These are phyloP conservation scores for Clistopyga incitator DNA, from an alignment of 2,888 invertebrate species.

Conservation along the genomic window DNA sequence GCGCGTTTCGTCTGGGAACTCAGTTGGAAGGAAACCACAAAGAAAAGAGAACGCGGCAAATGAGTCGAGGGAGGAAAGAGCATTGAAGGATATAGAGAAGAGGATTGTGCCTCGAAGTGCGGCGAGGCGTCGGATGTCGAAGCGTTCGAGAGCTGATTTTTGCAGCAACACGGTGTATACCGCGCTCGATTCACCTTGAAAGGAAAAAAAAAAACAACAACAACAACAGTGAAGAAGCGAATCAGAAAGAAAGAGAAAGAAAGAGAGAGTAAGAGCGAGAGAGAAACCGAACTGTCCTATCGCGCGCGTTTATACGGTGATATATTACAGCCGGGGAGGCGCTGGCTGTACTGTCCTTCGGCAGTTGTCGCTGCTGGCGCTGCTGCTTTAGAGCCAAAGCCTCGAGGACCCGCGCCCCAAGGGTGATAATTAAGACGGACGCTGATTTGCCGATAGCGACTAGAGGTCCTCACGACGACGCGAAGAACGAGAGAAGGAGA, in stretches of 20 bases:
- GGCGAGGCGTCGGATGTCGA: conserved; percentile 10
- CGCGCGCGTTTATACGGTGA: conserved; percentile 52
- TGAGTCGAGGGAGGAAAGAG: conserved; percentile 8
- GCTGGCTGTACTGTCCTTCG: conserved; percentile 50
- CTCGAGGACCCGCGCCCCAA: conserved; percentile 70
- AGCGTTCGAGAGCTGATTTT: conserved; percentile 21
- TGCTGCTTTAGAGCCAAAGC: conserved; percentile 39
- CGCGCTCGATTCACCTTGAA: conserved; percentile 22
- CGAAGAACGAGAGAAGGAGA: conserved; percentile 43
- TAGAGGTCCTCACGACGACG: conserved; percentile 68
- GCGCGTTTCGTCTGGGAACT: conserved; percentile 32
- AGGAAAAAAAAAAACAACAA: too few relatives aligned
- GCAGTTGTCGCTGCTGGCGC: conserved; percentile 34
- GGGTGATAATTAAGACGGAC: conserved; percentile 84
- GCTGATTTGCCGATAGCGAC: conserved; percentile 81
- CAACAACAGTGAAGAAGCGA: neutral
- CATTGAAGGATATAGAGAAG: neutral
- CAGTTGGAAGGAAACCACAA: conserved; percentile 22
- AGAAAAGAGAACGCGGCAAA: conserved; percentile 13
- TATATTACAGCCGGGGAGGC: conserved; percentile 46
- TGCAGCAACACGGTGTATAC: conserved; percentile 11
- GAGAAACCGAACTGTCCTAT: conserved; percentile 28
- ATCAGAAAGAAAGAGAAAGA: neutral
- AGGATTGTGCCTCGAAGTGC: conserved; percentile 4
- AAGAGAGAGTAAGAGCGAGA: conserved; percentile 6